phyloP scores from a whole-genome alignment of 1,140 invertebrate genomes.

The Lepidurus apus region DNA sequence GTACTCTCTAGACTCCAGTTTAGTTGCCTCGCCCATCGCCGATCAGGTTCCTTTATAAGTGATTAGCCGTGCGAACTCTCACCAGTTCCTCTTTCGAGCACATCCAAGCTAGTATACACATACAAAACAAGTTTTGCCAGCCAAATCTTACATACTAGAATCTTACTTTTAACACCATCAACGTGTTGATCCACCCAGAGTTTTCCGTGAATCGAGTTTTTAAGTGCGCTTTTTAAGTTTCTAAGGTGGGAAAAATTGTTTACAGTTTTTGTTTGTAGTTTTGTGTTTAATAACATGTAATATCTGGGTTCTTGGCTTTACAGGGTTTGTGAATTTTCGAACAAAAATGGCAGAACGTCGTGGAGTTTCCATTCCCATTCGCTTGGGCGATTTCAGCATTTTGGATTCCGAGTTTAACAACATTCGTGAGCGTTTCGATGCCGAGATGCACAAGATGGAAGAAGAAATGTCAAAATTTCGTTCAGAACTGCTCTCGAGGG shows the following conservation, averaged over 20 bases:
- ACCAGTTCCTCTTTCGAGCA: background rate
- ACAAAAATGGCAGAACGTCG: background rate
- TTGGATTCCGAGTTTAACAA: conserved; percentile 94
- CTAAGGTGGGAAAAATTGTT: no score
- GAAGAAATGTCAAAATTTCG: conserved; percentile 96
- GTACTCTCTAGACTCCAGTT: background rate
- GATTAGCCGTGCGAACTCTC: background rate
- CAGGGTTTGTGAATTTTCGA: background rate
- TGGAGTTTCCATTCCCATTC: conserved; percentile 68
- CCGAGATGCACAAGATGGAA: conserved; percentile 96
- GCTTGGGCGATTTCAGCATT: conserved; percentile 87
- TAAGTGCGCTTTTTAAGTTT: no score
- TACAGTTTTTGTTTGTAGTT: no score
- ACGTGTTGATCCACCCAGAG: no score
- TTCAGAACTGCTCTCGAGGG: conserved; percentile 83
- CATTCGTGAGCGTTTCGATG: conserved; percentile 90
- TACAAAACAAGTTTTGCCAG: no score
- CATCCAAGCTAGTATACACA: background rate
- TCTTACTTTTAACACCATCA: no score
- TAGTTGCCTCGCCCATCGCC: background rate
- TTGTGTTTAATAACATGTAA: no score
- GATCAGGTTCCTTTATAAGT: conserved; percentile 10
- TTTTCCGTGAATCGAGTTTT: no score
- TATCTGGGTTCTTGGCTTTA: background rate
- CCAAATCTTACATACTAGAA: no score